These are phyloP conservation scores for Nesometra sesokonis DNA, from an alignment of 35 echinoderm and acorn worm species.

Conservation along the genomic window DNA sequence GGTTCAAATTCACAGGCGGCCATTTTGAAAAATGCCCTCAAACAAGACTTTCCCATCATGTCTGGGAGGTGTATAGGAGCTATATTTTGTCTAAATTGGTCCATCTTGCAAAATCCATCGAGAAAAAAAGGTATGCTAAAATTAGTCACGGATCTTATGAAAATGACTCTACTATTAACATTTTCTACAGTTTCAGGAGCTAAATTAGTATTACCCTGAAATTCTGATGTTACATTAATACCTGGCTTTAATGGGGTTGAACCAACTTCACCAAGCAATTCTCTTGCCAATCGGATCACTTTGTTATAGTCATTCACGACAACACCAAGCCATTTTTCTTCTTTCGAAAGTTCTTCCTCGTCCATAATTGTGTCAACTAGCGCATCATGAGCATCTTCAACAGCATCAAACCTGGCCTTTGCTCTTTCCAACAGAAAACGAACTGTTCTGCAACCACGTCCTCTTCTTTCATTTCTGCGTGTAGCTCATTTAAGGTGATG, in stretches of 20 bases:
- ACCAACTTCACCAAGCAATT: neutral
- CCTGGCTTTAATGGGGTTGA: too few species aligned
- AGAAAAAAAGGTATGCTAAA: too few species aligned
- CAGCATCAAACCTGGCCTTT: neutral
- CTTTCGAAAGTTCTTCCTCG: neutral
- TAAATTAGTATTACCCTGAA: neutral
- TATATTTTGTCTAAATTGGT: too few species aligned
- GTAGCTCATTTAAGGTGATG: neutral
- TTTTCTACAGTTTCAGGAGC: too few species aligned
- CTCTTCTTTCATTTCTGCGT: neutral
- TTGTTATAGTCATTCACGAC: neutral
- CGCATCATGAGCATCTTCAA: neutral
- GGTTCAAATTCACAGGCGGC: too few species aligned
- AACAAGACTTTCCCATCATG: too few species aligned
- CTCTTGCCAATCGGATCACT: neutral
- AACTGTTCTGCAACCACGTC: neutral
- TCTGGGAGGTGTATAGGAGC: too few species aligned
- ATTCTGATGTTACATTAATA: neutral
- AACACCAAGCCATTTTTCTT: slow-evolving; percentile 12
- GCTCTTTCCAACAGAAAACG: neutral
- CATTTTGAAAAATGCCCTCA: too few species aligned
- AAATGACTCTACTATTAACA: too few species aligned
- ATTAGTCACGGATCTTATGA: too few species aligned
- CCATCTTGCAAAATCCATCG: too few species aligned
- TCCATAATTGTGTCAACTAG: slow-evolving; percentile 1